A percentile compares a stretch with the other conserved stretches of the same genome.
Evolutionary conservation across 2,113 vertebrate species (phyloP).

Genomic region (Xiphophorus maculatus): DNA sequence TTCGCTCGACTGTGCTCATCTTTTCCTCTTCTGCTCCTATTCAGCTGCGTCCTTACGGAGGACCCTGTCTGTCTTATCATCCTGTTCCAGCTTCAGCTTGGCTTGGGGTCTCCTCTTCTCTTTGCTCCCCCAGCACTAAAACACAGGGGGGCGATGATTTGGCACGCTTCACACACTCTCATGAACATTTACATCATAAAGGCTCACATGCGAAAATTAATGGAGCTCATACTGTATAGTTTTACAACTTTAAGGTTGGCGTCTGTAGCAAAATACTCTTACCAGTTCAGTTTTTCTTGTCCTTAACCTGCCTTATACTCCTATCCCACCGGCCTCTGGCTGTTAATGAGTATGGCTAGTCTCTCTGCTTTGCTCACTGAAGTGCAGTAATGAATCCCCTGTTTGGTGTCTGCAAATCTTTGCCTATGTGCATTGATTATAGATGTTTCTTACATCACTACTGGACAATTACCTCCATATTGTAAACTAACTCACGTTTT

Average conservation of each 20-base stretch:
- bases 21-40: slow-evolving; percentile 49
- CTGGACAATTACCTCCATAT: not conserved
- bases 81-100: slow-evolving; percentile 61
- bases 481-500: too few relatives aligned
- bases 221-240: slow-evolving; percentile 34
- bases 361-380: slow-evolving; percentile 46
- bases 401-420: slow-evolving; percentile 30
- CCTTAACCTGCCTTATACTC: slow-evolving; percentile 22
- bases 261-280: slow-evolving; percentile 27
- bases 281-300: slow-evolving; percentile 15
- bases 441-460: not conserved
- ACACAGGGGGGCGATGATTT: slow-evolving; percentile 51
- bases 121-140: slow-evolving; percentile 29
- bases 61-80: slow-evolving; percentile 69
- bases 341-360: slow-evolving; percentile 55
- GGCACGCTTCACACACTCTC: slow-evolving; percentile 50
- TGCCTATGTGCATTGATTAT: slow-evolving; percentile 2
- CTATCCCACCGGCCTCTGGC: slow-evolving; percentile 47
- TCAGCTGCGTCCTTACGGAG: slow-evolving; percentile 49
- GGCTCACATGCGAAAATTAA: slow-evolving; percentile 4
- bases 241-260: slow-evolving; percentile 31
- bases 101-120: slow-evolving; percentile 54
- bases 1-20: slow-evolving; percentile 23
- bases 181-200: slow-evolving; percentile 38
- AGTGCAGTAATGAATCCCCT: slow-evolving; percentile 65